Percentiles rank a stretch among this genome's conserved stretches.
Conservation (phyloP, 2,888 invertebrate species). For the Aleiodes leptofemur region DNA sequence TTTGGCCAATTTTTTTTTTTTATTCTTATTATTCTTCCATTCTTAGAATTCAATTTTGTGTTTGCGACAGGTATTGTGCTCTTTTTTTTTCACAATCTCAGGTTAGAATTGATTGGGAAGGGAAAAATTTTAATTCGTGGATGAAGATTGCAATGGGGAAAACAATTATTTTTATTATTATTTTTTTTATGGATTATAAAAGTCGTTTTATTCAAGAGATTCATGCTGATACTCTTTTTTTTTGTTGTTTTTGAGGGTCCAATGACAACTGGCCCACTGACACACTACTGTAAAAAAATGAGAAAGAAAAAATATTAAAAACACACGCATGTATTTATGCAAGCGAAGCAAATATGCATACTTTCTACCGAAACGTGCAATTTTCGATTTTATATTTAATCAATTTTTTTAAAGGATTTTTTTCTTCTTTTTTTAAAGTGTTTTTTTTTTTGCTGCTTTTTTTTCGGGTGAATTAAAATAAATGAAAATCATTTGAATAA, state of each 20-base stretch:
- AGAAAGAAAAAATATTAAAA: not conserved
- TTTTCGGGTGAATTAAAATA: not conserved
- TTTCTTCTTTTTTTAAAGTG: not conserved
- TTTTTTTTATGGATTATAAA: not conserved
- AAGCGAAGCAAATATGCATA: constrained; percentile 15
- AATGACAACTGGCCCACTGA: constrained; percentile 35
- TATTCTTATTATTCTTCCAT: not conserved
- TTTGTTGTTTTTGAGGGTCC: constrained; percentile 13
- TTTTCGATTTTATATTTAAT: constrained; percentile 11
- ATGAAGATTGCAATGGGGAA: no score
- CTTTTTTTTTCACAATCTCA: not conserved
- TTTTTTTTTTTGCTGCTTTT: not conserved
- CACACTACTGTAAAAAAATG: constrained; percentile 25
- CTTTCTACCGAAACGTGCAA: constrained; percentile 20
- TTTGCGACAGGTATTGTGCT: constrained; percentile 22
- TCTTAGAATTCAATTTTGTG: constrained; percentile 11
- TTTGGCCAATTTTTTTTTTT: not conserved
- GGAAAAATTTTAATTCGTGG: not conserved
- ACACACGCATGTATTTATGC: constrained; percentile 32
- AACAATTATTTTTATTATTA: not conserved
- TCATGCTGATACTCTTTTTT: not conserved
- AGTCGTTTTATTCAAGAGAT: not conserved
- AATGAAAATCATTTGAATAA: constrained; percentile 13
- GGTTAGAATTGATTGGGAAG: not conserved
- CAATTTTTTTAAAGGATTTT: no score